A percentile compares a stretch with the other conserved stretches of the same genome.
phyloP scores from a whole-genome alignment of 2,113 vertebrate species.

The Lanius collurio region DNA sequence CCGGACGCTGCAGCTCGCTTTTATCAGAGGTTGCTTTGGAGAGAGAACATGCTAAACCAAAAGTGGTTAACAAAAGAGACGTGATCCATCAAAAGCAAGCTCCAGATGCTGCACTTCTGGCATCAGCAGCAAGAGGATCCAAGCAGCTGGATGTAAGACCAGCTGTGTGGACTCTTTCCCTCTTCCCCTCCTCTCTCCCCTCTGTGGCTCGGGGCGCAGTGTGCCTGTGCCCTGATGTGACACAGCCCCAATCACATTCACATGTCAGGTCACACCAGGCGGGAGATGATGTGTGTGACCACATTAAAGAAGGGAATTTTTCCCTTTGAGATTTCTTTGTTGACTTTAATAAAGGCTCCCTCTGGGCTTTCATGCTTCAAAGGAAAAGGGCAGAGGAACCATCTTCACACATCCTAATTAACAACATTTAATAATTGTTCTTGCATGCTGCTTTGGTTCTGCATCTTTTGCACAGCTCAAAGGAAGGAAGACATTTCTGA shows the following conservation, averaged over 20 bases:
- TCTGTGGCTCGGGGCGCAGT: fast-evolving
- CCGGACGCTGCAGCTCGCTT: neutral
- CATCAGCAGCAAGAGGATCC: neutral
- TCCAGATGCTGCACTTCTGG: neutral
- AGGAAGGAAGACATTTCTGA: neutral
- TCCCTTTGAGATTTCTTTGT: conserved; percentile 62
- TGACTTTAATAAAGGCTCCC: conserved; percentile 63
- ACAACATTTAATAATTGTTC: conserved; percentile 28
- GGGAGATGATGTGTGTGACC: conserved; percentile 40
- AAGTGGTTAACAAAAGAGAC: neutral
- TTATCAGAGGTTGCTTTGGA: neutral
- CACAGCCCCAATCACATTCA: conserved; percentile 32
- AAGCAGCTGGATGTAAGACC: neutral
- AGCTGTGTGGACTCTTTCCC: neutral
- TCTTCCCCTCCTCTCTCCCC: neutral
- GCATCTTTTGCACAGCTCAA: neutral
- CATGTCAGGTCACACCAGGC: conserved; percentile 41
- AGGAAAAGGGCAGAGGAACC: conserved; percentile 24
- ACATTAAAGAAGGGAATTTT: conserved; percentile 55
- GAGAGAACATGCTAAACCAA: neutral
- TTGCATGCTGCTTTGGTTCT: conserved; percentile 17
- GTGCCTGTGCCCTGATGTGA: neutral
- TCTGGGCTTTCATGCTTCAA: conserved; percentile 57
- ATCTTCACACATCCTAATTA: conserved; percentile 62
- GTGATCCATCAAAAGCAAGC: neutral